These are phyloP conservation scores for Meloidogyne floridensis DNA, from an alignment of 1,140 invertebrate genomes.

Conservation along the genomic window DNA sequence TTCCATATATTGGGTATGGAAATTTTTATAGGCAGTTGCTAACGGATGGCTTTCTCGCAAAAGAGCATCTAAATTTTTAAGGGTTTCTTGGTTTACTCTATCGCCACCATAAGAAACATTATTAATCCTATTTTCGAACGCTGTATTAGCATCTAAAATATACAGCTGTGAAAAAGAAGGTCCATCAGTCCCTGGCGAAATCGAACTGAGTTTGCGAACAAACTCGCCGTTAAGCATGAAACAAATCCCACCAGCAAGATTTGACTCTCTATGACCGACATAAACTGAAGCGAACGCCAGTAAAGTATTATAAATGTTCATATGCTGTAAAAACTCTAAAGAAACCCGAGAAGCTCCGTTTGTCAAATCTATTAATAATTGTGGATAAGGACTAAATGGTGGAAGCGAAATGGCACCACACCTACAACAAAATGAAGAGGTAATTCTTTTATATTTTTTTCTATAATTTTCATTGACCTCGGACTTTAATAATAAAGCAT, in stretches of 20 bases:
- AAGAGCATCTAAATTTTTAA: background rate
- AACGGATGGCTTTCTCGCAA: background rate
- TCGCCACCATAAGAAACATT: background rate
- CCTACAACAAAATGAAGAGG: no score
- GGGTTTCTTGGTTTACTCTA: background rate
- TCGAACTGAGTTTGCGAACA: background rate
- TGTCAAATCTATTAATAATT: no score
- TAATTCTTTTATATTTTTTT: no score
- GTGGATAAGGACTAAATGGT: no score
- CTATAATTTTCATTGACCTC: no score
- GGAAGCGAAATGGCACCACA: no score
- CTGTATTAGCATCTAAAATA: conserved; percentile 1
- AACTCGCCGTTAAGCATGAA: background rate
- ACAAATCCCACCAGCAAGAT: conserved; percentile 1
- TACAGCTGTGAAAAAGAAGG: background rate
- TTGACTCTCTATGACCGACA: background rate
- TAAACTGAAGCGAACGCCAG: conserved; percentile 4
- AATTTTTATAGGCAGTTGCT: background rate
- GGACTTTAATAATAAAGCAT: no score
- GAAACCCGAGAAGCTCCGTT: background rate
- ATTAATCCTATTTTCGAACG: background rate
- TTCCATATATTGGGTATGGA: background rate
- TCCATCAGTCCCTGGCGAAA: background rate
- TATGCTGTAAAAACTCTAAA: background rate
- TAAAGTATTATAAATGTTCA: background rate